A percentile compares a stretch with the other conserved stretches of the same genome.
Conservation (phyloP, 1,140 invertebrate species). For the Bursaphelenchus mucronatus region DNA sequence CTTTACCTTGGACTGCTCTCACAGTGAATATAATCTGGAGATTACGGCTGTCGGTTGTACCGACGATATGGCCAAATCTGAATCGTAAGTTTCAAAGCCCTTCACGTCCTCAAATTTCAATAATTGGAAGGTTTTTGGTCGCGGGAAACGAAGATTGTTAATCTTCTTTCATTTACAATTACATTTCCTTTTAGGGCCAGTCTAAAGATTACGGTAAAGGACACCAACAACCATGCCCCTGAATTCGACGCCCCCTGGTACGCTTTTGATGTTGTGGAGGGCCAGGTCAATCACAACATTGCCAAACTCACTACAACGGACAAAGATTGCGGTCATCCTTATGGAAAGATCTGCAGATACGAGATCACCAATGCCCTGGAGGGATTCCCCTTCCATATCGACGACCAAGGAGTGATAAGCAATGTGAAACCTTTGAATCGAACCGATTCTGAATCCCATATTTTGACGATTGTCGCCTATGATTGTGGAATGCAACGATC, state of each 20-base stretch:
- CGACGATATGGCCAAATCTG: conserved; percentile 47
- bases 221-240: conserved; percentile 58
- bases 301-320: conserved; percentile 50
- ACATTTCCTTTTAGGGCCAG: conserved; percentile 45
- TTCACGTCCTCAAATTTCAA: conserved; percentile 16
- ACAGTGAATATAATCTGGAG: conserved; percentile 38
- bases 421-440: conserved; percentile 51
- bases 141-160: neutral
- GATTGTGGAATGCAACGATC: conserved; percentile 59
- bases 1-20: conserved; percentile 49
- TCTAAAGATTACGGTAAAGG: conserved; percentile 57
- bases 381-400: conserved; percentile 54
- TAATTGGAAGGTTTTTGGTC: conserved; percentile 30
- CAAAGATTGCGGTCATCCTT: conserved; percentile 58
- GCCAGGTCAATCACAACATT: conserved; percentile 47
- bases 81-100: conserved; percentile 35
- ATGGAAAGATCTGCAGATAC: conserved; percentile 59
- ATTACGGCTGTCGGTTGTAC: conserved; percentile 53
- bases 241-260: conserved; percentile 61
- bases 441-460: conserved; percentile 53
- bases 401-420: conserved; percentile 54
- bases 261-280: conserved; percentile 56
- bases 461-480: conserved; percentile 57
- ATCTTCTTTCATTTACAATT: neutral
- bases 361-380: conserved; percentile 58